Evolutionary conservation across 2,888 invertebrate genomes (phyloP), one percentile per base, ranked within the genome.

Genomic region (Lissocephala sabroskyi): DNA sequence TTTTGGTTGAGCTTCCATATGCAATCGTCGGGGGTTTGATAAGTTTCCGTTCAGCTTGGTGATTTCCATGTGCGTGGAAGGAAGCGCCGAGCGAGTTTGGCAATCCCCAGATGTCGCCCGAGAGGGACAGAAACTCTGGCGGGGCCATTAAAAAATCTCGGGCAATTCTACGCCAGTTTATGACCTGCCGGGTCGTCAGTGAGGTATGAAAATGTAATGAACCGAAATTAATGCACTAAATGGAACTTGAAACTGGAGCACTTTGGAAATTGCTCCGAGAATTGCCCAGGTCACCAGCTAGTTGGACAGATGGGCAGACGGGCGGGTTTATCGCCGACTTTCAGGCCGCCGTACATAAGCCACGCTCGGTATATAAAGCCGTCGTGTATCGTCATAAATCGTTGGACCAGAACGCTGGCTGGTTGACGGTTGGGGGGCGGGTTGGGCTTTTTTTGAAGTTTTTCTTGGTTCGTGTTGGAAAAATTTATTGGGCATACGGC

Each of bases 401-500:
- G 49, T 78, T 79, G 65, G 79, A 78, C 79, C 79, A 76, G 79
- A 79, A 74, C 74, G 49, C 44, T n/a, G n/a, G n/a, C n/a, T n/a
- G n/a, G n/a, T n/a, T n/a, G n/a, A n/a, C n/a, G n/a, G n/a, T n/a
- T n/a, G n/a, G n/a, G n/a, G 23, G 7, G 4, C 23, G 23, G 49
- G 60, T 71, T 64, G 79, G 64, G 56, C 51, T 56, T 63, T 54
- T 9, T 63, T 16, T 30, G 49, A 35, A n/a, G 13, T 23, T 39
- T 23, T 23, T 23, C 4, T 40, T 35, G 19, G 35, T 18, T 10
- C 28, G 42, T 11, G 33, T 41, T 68, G 51, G 42, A 41, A 23
- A 23, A 23, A 23, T 23, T 23, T 23, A 23, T 23, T 23, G 7
- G 7, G 23, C 23, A 23, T 23, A 23, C 23, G 7, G 23, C n/a